Evolutionary conservation across 1,140 invertebrate species (phyloP).

Genomic region (Caenorhabditis briggsae): DNA sequence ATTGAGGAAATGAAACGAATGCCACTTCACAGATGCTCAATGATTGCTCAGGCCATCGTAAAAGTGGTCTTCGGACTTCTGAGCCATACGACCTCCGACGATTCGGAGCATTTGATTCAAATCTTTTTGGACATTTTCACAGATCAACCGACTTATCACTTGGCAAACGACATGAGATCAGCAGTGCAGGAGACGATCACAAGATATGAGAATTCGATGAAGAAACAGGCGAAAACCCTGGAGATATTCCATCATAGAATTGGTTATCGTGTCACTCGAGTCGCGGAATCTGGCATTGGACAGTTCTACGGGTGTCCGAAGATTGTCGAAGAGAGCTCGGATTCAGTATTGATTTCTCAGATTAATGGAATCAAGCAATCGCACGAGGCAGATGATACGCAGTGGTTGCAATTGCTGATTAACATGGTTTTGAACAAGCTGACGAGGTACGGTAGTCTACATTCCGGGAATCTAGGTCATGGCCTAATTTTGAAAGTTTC

Average conservation of each 20-base stretch:
- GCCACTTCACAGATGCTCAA: conserved; percentile 35
- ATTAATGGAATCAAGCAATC: neutral
- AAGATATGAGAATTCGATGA: conserved; percentile 22
- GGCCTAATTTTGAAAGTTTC: no score
- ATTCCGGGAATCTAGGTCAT: no score
- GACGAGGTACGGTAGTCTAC: neutral
- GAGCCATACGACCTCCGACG: neutral
- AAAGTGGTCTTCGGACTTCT: conserved; percentile 27
- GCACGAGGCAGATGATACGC: neutral
- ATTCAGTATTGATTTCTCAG: neutral
- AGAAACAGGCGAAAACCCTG: neutral
- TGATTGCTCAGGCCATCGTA: conserved; percentile 36
- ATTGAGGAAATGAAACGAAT: conserved; percentile 23
- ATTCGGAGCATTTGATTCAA: conserved; percentile 8
- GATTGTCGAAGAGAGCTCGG: neutral
- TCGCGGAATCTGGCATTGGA: neutral
- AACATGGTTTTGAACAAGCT: neutral
- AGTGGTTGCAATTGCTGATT: conserved; percentile 10
- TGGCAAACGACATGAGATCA: conserved; percentile 23
- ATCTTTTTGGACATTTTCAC: conserved; percentile 50
- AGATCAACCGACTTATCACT: conserved; percentile 8
- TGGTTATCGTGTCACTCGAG: neutral
- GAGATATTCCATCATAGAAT: no score
- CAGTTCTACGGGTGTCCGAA: neutral
- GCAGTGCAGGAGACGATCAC: conserved; percentile 34